Evolutionary conservation across 2,888 invertebrate genomes (phyloP), one percentile per base, ranked within the genome.

Genomic region (Eristalis pertinax): DNA sequence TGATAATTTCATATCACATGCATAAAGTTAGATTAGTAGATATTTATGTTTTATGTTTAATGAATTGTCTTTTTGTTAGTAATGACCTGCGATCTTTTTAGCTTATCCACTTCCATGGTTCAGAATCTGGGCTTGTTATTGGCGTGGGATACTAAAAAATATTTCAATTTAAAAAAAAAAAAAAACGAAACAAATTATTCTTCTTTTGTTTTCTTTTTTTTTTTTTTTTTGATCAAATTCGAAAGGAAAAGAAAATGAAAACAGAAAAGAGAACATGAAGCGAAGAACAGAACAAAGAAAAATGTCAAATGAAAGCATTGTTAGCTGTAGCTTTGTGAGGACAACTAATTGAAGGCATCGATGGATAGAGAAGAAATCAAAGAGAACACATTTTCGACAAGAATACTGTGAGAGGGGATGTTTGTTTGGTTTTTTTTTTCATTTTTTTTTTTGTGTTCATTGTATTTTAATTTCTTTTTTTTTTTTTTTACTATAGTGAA

Each of bases 81-180:
- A 96, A 90, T 90, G 89, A 89, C 89, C 89, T 90, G 87, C 84
- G 88, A 89, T 82, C 89, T 89, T 89, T 90, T 90, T 93, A 93
- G 92, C 93, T 93, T 92, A 97, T 96, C 97, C 97, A 97, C 94
- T 96, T 97, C 97, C 97, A 97, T 93, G 97, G 96, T 95, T 97
- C 97, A 93, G 95, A 96, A 94, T 97, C 97, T 95, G 97, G 97
- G 93, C 96, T 96, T 94, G 96, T 96, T 95, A 96, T 96, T 93
- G 97, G 97, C 95, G 97, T 97, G 93, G 96, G 96, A 94, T 96
- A 96, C 97, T 97, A 96, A 89, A 91, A 90, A 91, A 91, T 90
- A 89, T 89, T 90, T 89, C 83, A 88, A 84, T 84, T 88, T 87
- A 75, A 78, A 86, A 79, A 87, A 72, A 79, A 75, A 78, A 86